These are phyloP conservation scores for Acrobasis suavella DNA, from an alignment of 2,888 invertebrate species.

Conservation along the genomic window DNA sequence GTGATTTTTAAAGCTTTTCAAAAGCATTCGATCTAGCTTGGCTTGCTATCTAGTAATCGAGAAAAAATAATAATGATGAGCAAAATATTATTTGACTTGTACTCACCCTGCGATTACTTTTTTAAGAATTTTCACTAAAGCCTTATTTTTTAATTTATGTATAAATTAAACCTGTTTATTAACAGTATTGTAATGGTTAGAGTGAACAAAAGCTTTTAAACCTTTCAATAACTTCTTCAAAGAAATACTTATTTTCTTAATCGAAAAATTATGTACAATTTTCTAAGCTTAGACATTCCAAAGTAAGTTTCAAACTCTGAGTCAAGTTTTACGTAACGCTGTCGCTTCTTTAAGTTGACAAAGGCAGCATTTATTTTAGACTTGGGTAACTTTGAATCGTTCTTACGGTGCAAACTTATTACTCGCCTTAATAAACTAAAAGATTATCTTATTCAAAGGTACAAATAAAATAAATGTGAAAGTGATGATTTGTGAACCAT, in stretches of 20 bases:
- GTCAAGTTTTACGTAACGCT: slow-evolving; percentile 10
- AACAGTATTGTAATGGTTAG: not conserved
- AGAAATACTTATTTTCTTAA: not conserved
- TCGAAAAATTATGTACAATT: slow-evolving; percentile 19
- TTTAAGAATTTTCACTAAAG: too few species aligned
- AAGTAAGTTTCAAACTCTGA: slow-evolving; percentile 2
- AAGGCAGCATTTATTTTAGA: slow-evolving; percentile 14
- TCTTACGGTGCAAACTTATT: not conserved
- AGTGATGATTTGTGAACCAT: too few species aligned
- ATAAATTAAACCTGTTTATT: not conserved
- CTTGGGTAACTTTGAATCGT: slow-evolving; percentile 4
- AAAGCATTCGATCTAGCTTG: too few species aligned
- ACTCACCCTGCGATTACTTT: too few species aligned
- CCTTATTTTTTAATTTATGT: not conserved
- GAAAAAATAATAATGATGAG: too few species aligned
- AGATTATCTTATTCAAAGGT: not conserved
- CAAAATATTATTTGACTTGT: too few species aligned
- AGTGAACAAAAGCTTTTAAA: not conserved
- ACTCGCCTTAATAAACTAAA: not conserved
- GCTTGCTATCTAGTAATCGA: too few species aligned
- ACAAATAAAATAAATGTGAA: too few species aligned
- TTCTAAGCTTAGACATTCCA: slow-evolving; percentile 14
- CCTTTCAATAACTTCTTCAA: not conserved
- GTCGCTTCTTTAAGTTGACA: slow-evolving; percentile 3
- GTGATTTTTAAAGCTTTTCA: too few species aligned